Evolutionary conservation across 2,888 invertebrate species (phyloP).

Genomic region (Epinotia demarniana): DNA sequence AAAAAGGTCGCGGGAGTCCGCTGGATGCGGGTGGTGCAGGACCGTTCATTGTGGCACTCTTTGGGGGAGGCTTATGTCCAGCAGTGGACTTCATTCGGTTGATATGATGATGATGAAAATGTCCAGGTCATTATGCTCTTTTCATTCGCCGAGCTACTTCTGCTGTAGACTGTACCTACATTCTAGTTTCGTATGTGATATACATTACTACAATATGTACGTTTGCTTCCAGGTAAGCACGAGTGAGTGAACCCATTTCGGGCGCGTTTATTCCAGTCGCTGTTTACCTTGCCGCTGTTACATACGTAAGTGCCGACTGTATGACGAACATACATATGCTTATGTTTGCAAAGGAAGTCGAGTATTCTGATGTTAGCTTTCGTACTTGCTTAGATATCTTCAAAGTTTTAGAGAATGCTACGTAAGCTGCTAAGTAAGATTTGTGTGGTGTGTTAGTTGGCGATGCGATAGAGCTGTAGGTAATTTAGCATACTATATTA

Average conservation of each 20-base stretch:
- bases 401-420: background rate
- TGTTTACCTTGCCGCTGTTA: conserved; percentile 52
- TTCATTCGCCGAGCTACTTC: no score
- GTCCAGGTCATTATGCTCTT: no score
- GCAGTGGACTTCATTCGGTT: no score
- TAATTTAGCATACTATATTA: no score
- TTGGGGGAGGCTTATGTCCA: no score
- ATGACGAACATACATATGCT: background rate
- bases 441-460: no score
- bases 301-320: conserved; percentile 31
- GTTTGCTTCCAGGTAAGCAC: conserved; percentile 59
- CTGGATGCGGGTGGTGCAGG: no score
- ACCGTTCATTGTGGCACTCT: no score
- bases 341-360: background rate
- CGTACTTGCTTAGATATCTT: background rate
- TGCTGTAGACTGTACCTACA: background rate
- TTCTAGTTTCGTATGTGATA: background rate
- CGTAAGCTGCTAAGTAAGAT: background rate
- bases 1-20: no score
- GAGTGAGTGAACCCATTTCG: conserved; percentile 49
- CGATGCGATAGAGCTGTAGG: no score
- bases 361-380: background rate
- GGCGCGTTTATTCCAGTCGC: conserved; percentile 51
- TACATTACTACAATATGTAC: conserved; percentile 25
- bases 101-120: no score